Conservation (phyloP, 2,888 invertebrate genomes). For the Eledona agricola region DNA sequence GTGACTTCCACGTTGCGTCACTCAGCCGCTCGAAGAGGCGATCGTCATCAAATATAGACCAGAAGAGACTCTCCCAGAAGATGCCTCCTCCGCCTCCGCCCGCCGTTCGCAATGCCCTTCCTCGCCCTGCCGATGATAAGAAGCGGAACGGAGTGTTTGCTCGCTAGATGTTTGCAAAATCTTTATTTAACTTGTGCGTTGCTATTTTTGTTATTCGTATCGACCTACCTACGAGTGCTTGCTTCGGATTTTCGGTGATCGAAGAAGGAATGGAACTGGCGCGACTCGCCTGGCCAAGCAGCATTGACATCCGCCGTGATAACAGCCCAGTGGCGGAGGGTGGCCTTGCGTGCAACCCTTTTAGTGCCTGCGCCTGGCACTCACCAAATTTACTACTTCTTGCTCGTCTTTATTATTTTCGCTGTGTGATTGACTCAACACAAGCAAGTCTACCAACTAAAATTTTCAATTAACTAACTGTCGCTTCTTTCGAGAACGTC, state of each 20-base stretch:
- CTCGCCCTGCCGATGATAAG: constrained; percentile 12
- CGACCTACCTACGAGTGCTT: constrained; percentile 11
- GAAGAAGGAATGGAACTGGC: constrained; percentile 4
- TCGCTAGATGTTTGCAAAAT: constrained; percentile 4
- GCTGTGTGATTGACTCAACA: too few species aligned
- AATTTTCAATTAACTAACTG: too few species aligned
- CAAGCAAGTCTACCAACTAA: too few species aligned
- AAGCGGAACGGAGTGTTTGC: constrained; percentile 1
- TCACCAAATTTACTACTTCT: too few species aligned
- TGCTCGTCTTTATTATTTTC: too few species aligned
- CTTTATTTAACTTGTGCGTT: constrained; percentile 12
- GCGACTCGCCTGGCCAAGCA: constrained; percentile 12
- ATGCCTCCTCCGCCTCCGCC: not conserved
- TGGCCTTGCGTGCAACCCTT: not conserved
- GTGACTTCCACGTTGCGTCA: constrained; percentile 50
- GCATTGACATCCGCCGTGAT: constrained; percentile 20
- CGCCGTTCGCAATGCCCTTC: too few species aligned
- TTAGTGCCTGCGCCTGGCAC: too few species aligned
- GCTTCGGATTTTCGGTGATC: too few species aligned
- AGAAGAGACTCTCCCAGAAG: not conserved
- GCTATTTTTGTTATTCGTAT: constrained; percentile 14
- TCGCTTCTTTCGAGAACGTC: too few species aligned
- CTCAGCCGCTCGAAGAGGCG: constrained; percentile 32
- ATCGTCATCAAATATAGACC: constrained; percentile 23
- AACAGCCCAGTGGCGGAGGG: constrained; percentile 14